Conservation (phyloP, 1,140 invertebrate species). For the Thalassaphorura encarpata region DNA sequence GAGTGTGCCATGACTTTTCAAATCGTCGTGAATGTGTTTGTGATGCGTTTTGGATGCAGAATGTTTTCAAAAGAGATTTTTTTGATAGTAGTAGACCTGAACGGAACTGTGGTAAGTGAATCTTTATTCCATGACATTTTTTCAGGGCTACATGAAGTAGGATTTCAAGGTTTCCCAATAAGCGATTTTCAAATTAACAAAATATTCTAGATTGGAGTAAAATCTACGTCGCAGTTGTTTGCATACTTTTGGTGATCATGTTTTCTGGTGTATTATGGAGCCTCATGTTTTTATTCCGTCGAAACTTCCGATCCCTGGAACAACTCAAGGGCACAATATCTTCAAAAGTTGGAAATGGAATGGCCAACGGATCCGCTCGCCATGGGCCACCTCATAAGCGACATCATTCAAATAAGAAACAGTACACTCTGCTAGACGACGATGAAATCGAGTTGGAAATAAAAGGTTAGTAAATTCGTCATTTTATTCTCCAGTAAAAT, state of each 20-base stretch:
- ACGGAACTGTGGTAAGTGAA: conserved; percentile 62
- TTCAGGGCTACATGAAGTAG: too few relatives aligned
- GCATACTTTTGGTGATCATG: conserved; percentile 52
- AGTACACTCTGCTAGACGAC: conserved; percentile 52
- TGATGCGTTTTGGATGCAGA: conserved; percentile 93
- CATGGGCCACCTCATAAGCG: conserved; percentile 34
- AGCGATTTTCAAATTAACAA: too few relatives aligned
- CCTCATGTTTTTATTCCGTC: conserved; percentile 52
- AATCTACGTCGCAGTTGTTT: conserved; percentile 68
- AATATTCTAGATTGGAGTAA: conserved; percentile 78
- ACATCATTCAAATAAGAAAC: conserved; percentile 29
- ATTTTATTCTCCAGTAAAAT: too few relatives aligned
- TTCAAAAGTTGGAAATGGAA: not conserved
- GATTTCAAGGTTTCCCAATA: too few relatives aligned
- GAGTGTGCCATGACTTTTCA: conserved; percentile 71
- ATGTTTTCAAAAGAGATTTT: conserved; percentile 53
- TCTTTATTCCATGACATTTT: too few relatives aligned
- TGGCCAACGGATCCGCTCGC: not conserved
- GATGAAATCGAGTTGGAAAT: conserved; percentile 41
- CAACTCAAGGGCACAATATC: not conserved
- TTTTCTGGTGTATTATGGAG: conserved; percentile 58
- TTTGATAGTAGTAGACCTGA: conserved; percentile 54
- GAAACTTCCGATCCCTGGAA: not conserved
- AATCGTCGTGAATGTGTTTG: conserved; percentile 63
- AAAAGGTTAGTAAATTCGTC: conserved; percentile 24